Conservation (phyloP, 2,797 vertebrate genomes). For the Melanotaenia nigrans region DNA sequence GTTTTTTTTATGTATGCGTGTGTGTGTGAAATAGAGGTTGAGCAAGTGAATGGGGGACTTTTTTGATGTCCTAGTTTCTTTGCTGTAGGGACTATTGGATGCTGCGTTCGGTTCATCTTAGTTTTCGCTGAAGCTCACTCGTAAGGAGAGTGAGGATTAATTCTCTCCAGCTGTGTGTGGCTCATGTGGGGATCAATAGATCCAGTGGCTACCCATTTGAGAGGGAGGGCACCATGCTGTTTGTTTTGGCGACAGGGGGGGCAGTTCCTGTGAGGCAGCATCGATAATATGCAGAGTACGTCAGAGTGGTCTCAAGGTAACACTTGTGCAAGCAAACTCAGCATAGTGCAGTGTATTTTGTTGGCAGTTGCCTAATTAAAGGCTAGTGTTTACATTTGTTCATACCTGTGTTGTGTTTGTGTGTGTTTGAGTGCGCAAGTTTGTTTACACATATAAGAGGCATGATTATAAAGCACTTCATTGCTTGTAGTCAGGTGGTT, state of each 20-base stretch:
- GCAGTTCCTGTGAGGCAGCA: slow-evolving; percentile 43
- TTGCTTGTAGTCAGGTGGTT: slow-evolving; percentile 23
- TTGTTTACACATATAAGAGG: slow-evolving; percentile 32
- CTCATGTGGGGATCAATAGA: slow-evolving; percentile 63
- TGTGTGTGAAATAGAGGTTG: slow-evolving; percentile 45
- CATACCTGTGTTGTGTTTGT: slow-evolving; percentile 2
- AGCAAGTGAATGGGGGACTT: slow-evolving; percentile 17
- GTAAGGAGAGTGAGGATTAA: slow-evolving; percentile 51
- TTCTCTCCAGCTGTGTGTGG: slow-evolving; percentile 53
- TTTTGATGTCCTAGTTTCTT: slow-evolving; percentile 56
- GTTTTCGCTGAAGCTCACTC: slow-evolving; percentile 34
- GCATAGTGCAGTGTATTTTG: slow-evolving; percentile 22
- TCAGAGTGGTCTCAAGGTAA: slow-evolving; percentile 23
- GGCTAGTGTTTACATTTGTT: slow-evolving; percentile 15
- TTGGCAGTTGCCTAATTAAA: slow-evolving; percentile 6
- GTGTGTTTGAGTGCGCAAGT: background rate
- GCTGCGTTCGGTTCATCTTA: slow-evolving; percentile 38
- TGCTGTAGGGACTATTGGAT: slow-evolving; percentile 45
- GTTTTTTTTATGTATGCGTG: slow-evolving; percentile 44
- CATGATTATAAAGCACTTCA: slow-evolving; percentile 39
- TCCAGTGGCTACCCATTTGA: slow-evolving; percentile 57
- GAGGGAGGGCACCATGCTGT: slow-evolving; percentile 60
- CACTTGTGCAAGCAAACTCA: slow-evolving; percentile 28
- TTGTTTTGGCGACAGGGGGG: slow-evolving; percentile 65
- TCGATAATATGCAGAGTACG: slow-evolving; percentile 51